Percentiles rank a stretch among this genome's conserved stretches.
These are phyloP conservation scores for Tetranychus truncatus DNA, from an alignment of 2,888 invertebrate species.

Conservation along the genomic window DNA sequence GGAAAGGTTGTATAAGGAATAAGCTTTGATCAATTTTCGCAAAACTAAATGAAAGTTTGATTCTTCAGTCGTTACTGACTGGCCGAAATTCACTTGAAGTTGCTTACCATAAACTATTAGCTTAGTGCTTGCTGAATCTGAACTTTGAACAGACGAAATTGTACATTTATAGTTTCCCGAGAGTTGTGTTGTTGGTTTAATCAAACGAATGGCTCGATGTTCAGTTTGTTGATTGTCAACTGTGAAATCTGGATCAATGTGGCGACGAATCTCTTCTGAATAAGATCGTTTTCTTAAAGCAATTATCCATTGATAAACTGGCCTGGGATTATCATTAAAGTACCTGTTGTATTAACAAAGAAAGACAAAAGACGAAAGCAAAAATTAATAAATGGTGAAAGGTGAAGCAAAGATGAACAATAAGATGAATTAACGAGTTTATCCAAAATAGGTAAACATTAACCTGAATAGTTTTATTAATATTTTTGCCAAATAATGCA, in stretches of 20 bases:
- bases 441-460: background rate
- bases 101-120: constrained; percentile 26
- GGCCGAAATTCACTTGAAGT: background rate
- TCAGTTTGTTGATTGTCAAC: background rate
- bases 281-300: constrained; percentile 16
- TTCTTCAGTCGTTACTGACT: too few relatives aligned
- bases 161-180: constrained; percentile 22
- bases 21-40: too few relatives aligned
- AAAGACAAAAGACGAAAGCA: background rate
- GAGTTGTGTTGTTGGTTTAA: constrained; percentile 23
- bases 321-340: constrained; percentile 23
- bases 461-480: too few relatives aligned
- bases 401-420: background rate
- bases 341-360: constrained; percentile 17
- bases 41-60: too few relatives aligned
- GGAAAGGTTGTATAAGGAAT: too few relatives aligned
- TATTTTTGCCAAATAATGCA: background rate
- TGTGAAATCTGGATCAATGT: constrained; percentile 16
- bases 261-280: constrained; percentile 13
- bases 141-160: constrained; percentile 22
- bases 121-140: constrained; percentile 21
- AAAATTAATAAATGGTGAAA: background rate
- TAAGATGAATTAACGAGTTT: constrained; percentile 1
- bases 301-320: constrained; percentile 27
- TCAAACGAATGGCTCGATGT: background rate